phyloP scores from a whole-genome alignment of 2,888 invertebrate genomes.

The Liposcelis brunnea region DNA sequence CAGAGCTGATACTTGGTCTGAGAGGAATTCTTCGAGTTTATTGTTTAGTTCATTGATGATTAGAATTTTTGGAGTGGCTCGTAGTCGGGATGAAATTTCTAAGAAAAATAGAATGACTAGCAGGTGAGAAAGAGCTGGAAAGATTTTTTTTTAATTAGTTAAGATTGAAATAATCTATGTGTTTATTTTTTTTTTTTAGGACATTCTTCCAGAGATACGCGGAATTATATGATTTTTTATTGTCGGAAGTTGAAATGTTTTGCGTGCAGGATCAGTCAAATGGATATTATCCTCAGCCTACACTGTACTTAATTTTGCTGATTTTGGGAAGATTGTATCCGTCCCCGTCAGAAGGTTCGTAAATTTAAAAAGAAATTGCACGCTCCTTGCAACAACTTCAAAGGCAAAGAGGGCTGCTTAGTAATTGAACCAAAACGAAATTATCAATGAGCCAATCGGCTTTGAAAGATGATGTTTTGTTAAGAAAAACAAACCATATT shows the following conservation, averaged over 20 bases:
- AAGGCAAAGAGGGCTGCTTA: no score
- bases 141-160: conserved; percentile 28
- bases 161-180: no score
- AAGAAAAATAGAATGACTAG: conserved; percentile 54
- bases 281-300: conserved; percentile 28
- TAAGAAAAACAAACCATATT: no score
- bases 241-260: conserved; percentile 27
- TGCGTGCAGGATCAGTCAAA: conserved; percentile 12
- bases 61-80: conserved; percentile 72
- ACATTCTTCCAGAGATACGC: conserved; percentile 64
- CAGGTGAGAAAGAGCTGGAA: conserved; percentile 26
- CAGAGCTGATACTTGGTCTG: conserved; percentile 60
- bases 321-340: conserved; percentile 63
- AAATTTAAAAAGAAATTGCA: no score
- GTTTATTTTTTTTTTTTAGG: conserved; percentile 19
- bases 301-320: conserved; percentile 58
- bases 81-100: conserved; percentile 39
- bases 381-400: no score
- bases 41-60: conserved; percentile 67
- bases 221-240: conserved; percentile 39
- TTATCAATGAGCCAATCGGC: no score
- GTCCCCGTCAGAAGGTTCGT: conserved; percentile 43
- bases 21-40: conserved; percentile 72
- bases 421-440: no score
- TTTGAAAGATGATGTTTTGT: no score